phyloP scores from a whole-genome alignment of 1,140 invertebrate species.

The Dysdera silvatica region DNA sequence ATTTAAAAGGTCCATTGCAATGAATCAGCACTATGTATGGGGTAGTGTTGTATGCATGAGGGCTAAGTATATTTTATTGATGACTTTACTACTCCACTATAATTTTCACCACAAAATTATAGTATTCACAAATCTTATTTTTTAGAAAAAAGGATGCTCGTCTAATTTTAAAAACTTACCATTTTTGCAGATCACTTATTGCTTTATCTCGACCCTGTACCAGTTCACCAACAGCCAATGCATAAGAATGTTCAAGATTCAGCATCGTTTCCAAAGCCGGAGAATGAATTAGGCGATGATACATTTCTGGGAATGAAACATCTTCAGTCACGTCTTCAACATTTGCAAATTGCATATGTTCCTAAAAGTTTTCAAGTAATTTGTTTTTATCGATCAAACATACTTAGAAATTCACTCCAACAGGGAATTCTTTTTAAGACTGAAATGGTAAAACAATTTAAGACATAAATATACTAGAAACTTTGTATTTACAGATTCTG shows the following conservation, averaged over 20 bases:
- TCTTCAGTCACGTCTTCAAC: slow-evolving; percentile 62
- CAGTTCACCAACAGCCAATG: slow-evolving; percentile 59
- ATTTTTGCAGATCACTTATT: slow-evolving; percentile 55
- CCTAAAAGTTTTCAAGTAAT: too few relatives aligned
- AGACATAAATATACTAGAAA: neutral
- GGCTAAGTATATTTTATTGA: too few relatives aligned
- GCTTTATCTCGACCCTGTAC: slow-evolving; percentile 58
- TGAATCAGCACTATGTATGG: too few relatives aligned
- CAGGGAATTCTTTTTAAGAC: slow-evolving; percentile 8
- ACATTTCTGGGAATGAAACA: slow-evolving; percentile 64
- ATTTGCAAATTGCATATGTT: slow-evolving; percentile 43
- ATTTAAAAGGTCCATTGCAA: too few relatives aligned
- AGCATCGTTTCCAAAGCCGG: slow-evolving; percentile 67
- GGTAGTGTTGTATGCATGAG: too few relatives aligned
- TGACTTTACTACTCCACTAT: too few relatives aligned
- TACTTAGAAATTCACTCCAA: slow-evolving; percentile 32
- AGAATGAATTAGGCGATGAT: slow-evolving; percentile 72
- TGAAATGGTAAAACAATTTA: slow-evolving; percentile 1
- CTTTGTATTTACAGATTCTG: neutral
- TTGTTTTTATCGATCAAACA: too few relatives aligned
- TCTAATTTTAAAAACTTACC: too few relatives aligned
- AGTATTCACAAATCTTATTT: too few relatives aligned
- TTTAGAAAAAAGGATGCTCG: too few relatives aligned
- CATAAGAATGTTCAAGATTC: slow-evolving; percentile 67
- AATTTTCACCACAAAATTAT: too few relatives aligned